phyloP scores from a whole-genome alignment of 2,888 invertebrate genomes.

The Linnaemya tessellans region DNA sequence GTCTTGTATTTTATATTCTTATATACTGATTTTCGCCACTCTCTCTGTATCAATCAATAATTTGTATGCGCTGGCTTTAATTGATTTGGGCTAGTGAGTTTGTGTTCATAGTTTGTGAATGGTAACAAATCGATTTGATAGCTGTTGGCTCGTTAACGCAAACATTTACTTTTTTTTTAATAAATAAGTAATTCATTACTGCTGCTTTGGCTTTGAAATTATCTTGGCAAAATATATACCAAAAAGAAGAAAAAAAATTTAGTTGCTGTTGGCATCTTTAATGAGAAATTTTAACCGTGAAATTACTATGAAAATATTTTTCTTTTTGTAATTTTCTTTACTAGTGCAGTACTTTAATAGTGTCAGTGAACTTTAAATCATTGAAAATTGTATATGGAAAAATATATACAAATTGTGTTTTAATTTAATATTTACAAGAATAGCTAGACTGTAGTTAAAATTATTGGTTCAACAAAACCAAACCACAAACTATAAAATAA shows the following conservation, averaged over 20 bases:
- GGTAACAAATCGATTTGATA: slow-evolving; percentile 47
- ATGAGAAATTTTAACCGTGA: slow-evolving; percentile 55
- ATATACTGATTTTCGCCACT: background rate
- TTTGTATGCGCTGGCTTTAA: slow-evolving; percentile 8
- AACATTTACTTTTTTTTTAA: slow-evolving; percentile 21
- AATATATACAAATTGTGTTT: background rate
- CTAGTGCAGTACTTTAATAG: slow-evolving; percentile 15
- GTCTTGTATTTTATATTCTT: background rate
- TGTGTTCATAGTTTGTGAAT: slow-evolving; percentile 16
- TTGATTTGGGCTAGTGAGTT: background rate
- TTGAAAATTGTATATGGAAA: slow-evolving; percentile 7
- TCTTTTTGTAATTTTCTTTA: slow-evolving; percentile 8
- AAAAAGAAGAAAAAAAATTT: slow-evolving; percentile 32
- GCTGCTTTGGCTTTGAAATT: slow-evolving; percentile 45
- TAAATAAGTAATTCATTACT: slow-evolving; percentile 7
- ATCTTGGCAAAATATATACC: slow-evolving; percentile 51
- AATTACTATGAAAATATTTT: slow-evolving; percentile 37
- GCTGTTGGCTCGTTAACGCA: slow-evolving; percentile 46
- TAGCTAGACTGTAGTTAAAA: slow-evolving; percentile 3
- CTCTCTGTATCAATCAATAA: background rate
- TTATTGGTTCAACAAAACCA: background rate
- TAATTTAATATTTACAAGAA: background rate
- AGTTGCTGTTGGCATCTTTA: slow-evolving; percentile 39
- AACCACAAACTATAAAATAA: slow-evolving; percentile 19
- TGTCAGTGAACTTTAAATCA: slow-evolving; percentile 60